Evolutionary conservation across 1,140 invertebrate genomes (phyloP), one percentile per base, ranked within the genome.

Genomic region (Acromyrmex charruanus): DNA sequence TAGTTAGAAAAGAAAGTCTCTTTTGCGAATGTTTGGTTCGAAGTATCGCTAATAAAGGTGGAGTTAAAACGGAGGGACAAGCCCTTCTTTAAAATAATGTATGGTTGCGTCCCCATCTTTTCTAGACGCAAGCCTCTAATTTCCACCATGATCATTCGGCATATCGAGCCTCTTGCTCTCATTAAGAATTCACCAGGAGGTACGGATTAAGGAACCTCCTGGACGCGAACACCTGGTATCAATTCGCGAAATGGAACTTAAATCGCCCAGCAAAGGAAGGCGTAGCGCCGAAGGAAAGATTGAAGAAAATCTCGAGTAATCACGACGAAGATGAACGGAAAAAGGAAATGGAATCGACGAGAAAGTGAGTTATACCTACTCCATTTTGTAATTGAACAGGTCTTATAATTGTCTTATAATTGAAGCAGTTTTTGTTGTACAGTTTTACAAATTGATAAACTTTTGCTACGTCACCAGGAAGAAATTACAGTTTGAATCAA

Each of bases 101-200:
- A 35, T 21, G 80, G 81, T 85, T 84, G 68, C 80, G 25, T 49
- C 53, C 53, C 39, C 59, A 5, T 74, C 49, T 71, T 65, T 28
- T 86, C 80, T 84, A 25, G 80, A 71, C 53, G 49, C 59, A 77
- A 84, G 79, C 79, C 88, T 87, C 85, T 89, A 89, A 89, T 89
- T 89, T 89, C 59, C 77, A 71, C 61, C 58, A 51, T 61, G 69
- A 89, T 89, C 86, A 84, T 66, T 84, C 88, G 85, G 59, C 59
- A 87, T 89, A 80, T 80, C 72, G 86, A 75, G 59, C 31, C 51
- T 87, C 77, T 81, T 74, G 61, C 87, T 59, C 61, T 87, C 77
- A 88, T 88, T 87, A 87, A 87, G 77, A 71, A 88, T 88, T 88
- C 87, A 88, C 77, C 53, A 74, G 72, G 85, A 88, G 85, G 59